Percentiles rank a stretch among this genome's conserved stretches.
Evolutionary conservation across 2,888 invertebrate species (phyloP).

Genomic region (Microctonus hyperodae): DNA sequence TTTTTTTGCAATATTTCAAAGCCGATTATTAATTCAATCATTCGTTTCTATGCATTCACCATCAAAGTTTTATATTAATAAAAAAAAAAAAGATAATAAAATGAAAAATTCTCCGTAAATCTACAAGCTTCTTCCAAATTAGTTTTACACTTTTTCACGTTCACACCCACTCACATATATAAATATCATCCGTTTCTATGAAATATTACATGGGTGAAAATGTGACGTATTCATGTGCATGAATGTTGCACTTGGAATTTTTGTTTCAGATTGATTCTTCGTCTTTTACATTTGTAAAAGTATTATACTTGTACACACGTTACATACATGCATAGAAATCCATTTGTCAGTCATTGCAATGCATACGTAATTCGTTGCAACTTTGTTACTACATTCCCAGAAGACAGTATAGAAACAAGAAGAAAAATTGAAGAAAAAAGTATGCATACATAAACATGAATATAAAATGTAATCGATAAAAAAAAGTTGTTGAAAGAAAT

Average conservation of each 20-base stretch:
- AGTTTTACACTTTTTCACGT: background rate
- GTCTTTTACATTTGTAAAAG: background rate
- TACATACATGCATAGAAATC: background rate
- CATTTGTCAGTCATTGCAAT: background rate
- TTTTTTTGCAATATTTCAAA: background rate
- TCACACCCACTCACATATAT: background rate
- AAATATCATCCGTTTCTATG: background rate
- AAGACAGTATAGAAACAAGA: background rate
- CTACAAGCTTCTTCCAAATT: background rate
- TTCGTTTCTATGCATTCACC: background rate
- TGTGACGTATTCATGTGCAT: background rate
- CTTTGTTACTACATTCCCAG: background rate
- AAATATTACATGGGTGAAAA: background rate
- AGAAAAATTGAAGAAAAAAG: too few relatives aligned
- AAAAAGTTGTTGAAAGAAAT: too few relatives aligned
- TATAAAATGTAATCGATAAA: background rate
- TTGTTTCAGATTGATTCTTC: background rate
- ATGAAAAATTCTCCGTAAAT: too few relatives aligned
- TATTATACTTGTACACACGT: too few relatives aligned
- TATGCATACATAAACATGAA: background rate
- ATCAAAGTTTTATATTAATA: background rate
- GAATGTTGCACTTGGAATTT: too few relatives aligned
- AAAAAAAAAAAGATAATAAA: background rate
- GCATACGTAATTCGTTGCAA: constrained; percentile 1
- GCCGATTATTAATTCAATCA: background rate